Percentiles rank a stretch among this genome's conserved stretches.
phyloP scores from a whole-genome alignment of 2,113 vertebrate genomes.

The Cariama cristata region DNA sequence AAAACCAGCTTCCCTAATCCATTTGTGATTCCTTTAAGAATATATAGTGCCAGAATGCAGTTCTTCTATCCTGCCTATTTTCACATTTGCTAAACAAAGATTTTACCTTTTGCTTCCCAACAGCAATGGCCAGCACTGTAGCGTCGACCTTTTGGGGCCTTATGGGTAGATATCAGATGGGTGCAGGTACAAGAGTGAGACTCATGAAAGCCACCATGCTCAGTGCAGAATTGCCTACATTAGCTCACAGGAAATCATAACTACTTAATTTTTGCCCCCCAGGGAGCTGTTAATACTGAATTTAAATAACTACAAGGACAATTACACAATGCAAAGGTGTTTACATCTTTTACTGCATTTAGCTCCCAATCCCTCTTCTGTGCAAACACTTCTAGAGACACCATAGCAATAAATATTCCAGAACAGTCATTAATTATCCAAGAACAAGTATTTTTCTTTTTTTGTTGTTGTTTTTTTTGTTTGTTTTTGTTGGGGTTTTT shows the following conservation, averaged over 20 bases:
- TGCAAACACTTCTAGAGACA: neutral
- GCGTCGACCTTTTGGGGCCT: neutral
- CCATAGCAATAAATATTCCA: neutral
- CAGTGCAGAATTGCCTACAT: neutral
- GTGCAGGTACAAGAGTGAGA: neutral
- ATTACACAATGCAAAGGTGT: neutral
- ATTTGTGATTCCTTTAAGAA: neutral
- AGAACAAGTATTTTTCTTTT: neutral
- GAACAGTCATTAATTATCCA: neutral
- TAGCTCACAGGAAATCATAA: neutral
- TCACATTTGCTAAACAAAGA: neutral
- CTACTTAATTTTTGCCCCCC: neutral
- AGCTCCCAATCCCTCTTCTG: neutral
- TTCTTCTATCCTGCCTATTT: neutral
- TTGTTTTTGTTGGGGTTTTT: no score
- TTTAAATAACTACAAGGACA: neutral
- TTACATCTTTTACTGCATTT: neutral
- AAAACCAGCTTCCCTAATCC: neutral
- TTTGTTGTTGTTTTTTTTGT: neutral
- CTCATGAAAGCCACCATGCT: neutral
- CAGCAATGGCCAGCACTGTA: neutral
- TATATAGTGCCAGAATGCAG: neutral
- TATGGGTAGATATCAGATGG: neutral
- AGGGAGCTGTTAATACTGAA: neutral
- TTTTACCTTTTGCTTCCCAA: neutral